Percentiles rank a stretch among this genome's conserved stretches.
phyloP scores from a whole-genome alignment of 2,797 vertebrate genomes.

The Rousettus madagascariensis region DNA sequence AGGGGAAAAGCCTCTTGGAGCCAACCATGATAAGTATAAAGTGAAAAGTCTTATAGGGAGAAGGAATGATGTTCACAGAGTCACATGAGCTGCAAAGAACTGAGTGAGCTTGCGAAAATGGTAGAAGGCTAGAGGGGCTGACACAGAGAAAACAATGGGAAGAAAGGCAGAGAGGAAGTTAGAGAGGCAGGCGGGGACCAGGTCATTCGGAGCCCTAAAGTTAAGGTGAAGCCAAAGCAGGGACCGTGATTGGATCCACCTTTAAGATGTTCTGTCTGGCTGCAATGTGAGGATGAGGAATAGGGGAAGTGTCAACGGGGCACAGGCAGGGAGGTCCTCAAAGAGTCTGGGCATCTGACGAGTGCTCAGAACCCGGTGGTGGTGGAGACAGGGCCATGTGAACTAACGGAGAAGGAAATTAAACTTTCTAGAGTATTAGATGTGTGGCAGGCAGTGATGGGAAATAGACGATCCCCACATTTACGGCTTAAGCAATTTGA shows the following conservation, averaged over 20 bases:
- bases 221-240: not conserved
- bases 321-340: not conserved
- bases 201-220: not conserved
- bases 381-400: not conserved
- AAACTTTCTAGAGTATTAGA: not conserved
- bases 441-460: not conserved
- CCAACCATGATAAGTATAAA: not conserved
- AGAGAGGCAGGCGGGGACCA: not conserved
- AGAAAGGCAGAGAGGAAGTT: not conserved
- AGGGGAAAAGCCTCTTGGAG: not conserved
- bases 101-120: not conserved
- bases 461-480: not conserved
- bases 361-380: not conserved
- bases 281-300: not conserved
- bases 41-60: not conserved
- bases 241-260: not conserved
- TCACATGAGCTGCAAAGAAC: not conserved
- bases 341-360: too few relatives aligned
- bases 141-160: not conserved
- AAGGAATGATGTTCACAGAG: not conserved
- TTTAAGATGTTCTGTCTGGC: not conserved
- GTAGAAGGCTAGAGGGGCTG: not conserved
- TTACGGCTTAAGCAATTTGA: conserved; percentile 28
- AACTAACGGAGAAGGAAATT: not conserved
- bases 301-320: not conserved